phyloP scores from a whole-genome alignment of 2,113 vertebrate genomes.

The Vombatus ursinus region DNA sequence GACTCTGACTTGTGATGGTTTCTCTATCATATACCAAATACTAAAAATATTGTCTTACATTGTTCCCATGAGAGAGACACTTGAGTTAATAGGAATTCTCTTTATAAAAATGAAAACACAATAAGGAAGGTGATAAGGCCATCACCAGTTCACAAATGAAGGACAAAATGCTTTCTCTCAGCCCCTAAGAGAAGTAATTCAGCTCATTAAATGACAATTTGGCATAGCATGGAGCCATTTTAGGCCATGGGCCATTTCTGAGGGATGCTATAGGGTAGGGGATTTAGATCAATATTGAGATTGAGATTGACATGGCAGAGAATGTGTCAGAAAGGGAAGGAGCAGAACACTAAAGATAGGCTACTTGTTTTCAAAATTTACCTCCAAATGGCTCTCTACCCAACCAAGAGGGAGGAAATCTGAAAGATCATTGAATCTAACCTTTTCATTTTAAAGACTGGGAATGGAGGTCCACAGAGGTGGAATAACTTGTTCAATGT shows the following conservation, averaged over 20 bases:
- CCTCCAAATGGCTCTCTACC: neutral
- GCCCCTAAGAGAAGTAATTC: neutral
- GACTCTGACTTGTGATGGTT: neutral
- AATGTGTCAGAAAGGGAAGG: neutral
- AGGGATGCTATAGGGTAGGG: neutral
- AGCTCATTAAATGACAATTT: neutral
- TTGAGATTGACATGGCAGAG: neutral
- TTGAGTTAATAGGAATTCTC: neutral
- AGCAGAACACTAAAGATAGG: neutral
- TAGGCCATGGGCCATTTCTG: neutral
- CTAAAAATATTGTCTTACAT: neutral
- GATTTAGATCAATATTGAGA: neutral
- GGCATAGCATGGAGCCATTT: neutral
- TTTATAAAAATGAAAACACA: neutral
- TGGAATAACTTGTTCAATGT: neutral
- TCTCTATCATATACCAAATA: neutral
- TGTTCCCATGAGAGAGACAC: neutral
- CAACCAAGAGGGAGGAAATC: neutral
- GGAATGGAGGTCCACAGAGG: neutral
- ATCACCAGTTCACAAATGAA: neutral
- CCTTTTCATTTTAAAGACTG: neutral
- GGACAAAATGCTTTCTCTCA: neutral
- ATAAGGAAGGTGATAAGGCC: neutral
- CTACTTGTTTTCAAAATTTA: neutral
- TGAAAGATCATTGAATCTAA: neutral